phyloP scores from a whole-genome alignment of 1,140 invertebrate species.

The Orius insidiosus region DNA sequence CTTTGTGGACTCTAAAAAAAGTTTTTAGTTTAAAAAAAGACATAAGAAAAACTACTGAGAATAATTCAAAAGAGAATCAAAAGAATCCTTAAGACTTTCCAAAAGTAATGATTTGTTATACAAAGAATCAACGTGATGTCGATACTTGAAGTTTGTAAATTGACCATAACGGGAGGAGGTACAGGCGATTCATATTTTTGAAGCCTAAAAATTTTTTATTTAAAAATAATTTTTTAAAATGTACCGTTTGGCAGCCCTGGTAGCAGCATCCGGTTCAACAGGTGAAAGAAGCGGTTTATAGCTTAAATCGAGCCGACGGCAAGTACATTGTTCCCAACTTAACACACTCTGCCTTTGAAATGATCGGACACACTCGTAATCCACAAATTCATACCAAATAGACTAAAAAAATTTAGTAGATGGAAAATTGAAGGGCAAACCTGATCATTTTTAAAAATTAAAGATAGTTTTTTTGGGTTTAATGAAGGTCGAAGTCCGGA shows the following conservation, averaged over 20 bases:
- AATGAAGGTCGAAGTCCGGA: slow-evolving; percentile 57
- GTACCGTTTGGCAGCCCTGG: slow-evolving; percentile 20
- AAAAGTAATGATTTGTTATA: slow-evolving; percentile 22
- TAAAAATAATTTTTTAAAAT: not conserved
- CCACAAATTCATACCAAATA: slow-evolving; percentile 51
- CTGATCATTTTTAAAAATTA: slow-evolving; percentile 34
- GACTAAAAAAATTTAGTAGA: slow-evolving; percentile 22
- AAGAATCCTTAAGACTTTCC: slow-evolving; percentile 29
- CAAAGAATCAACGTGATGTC: slow-evolving; percentile 21
- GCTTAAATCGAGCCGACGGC: slow-evolving; percentile 6
- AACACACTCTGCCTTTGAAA: slow-evolving; percentile 30
- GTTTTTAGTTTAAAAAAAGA: not conserved
- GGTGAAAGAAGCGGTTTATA: slow-evolving; percentile 2
- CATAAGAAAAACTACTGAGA: slow-evolving; percentile 29
- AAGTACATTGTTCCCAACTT: slow-evolving; percentile 28
- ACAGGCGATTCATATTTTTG: slow-evolving; percentile 41
- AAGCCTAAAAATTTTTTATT: slow-evolving; percentile 23
- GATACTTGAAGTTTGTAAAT: slow-evolving; percentile 23
- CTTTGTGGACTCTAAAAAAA: slow-evolving; percentile 10
- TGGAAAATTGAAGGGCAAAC: slow-evolving; percentile 24
- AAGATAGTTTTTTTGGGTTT: slow-evolving; percentile 35
- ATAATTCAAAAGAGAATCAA: slow-evolving; percentile 37
- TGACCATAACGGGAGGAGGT: slow-evolving; percentile 28
- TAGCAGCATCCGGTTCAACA: slow-evolving; percentile 16
- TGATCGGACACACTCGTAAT: slow-evolving; percentile 34